Evolutionary conservation across 2,113 vertebrate genomes (phyloP), one percentile per base, ranked within the genome.

Genomic region (Poeciliopsis turrubarensis): DNA sequence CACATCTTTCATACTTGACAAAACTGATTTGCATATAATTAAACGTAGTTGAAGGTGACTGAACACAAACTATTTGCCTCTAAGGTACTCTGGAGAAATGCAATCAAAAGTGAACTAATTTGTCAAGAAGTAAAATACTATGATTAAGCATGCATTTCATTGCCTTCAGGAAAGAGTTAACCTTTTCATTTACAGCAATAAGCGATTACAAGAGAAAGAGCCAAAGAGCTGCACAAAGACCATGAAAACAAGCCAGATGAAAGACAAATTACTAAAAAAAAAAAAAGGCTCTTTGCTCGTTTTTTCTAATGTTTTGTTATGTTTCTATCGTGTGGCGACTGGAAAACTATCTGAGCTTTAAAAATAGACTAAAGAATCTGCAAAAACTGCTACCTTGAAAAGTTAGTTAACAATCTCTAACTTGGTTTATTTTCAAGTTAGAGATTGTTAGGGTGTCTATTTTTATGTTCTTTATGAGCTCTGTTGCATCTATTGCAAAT

Each of bases 71-170:
- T 78, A 78, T 86, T 80, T 90, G 87, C 89, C 91, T 90, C 81
- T 73, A 76, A 91, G 90, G 88, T 79, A 85, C 79, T 88, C 63
- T 47, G 71, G 54, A 80, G 78, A 91, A 90, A 90, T 70, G 78
- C 90, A 93, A 93, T 93, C 91, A 93, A 93, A 90, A 73, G 78
- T 92, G 92, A 91, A 89, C 89, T 89, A 79, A 86, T 92, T 92
- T 87, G 67, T 89, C 78, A 68, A 26, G 71, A 86, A 75, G 76
- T 83, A 73, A 80, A 87, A 87, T 86, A 65, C 76, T 73, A 70
- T 91, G 89, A 93, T 93, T 92, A 93, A 93, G 67, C 76, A 39
- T 73, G 81, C 65, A 67, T 66, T 70, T 68, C 41, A 26, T 62
- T 78, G 88, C 87, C 91, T 83, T 63, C 63, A 30, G 89, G 90